Evolutionary conservation across 2,888 invertebrate genomes (phyloP), one percentile per base, ranked within the genome.

Genomic region (Calameuta pallipes): DNA sequence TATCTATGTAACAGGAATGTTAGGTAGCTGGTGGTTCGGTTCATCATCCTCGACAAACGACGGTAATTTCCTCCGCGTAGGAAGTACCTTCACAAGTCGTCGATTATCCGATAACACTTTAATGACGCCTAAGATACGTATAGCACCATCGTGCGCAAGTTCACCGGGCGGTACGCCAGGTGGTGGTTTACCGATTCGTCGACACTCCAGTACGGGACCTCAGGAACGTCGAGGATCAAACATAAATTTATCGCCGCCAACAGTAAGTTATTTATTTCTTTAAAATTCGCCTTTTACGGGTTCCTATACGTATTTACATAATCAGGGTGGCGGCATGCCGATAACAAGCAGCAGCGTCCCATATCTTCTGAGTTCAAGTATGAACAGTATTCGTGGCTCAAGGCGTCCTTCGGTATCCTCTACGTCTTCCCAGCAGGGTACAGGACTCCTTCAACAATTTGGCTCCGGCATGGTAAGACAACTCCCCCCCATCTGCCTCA

Each of bases 401-500:
- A 94, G 96, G 78, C 94, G 96, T 78, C 94, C 94, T 76, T 95
- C 96, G 88, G 93, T 96, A 89, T 95, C 95, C 88, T 92, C 96
- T 84, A 95, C 95, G 90, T 92, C 93, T 78, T 93, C 93, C 79
- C 93, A 93, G 80, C 95, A 94, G 88, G 95, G 96, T 87, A 94
- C 95, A 82, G 96, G 96, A 83, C 93, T 98, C 82, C 93, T 98
- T 85, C 97, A 97, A 90, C 97, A 97, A 92, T 94, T 98, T 91
- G 97, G 97, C 94, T 95, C 96, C 92, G 97, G 97, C 94, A 96
- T 98, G 96, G 97, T 97, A 96, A 97, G 97, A 94, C 95, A 95
- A 93, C 93, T 95, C 92, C 94, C 95, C 90, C 91, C 91, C 87
- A 94, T 94, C 92, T 93, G 94, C 90, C 93, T 93, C 90, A 94